Evolutionary conservation across 2,113 vertebrate genomes (phyloP).

Genomic region (Haplochromis burtoni): DNA sequence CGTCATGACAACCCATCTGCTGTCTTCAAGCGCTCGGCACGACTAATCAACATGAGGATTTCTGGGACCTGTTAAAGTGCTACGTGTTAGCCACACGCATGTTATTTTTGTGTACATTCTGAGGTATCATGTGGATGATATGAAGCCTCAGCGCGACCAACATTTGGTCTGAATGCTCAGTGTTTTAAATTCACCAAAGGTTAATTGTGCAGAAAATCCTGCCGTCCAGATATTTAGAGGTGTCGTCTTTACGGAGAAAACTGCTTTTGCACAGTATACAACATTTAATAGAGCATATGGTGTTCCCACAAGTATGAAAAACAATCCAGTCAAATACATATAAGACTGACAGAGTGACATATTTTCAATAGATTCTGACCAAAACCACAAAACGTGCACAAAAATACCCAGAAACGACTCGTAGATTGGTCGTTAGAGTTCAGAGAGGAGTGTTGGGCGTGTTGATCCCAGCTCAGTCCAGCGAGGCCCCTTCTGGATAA

Average conservation of each 20-base stretch:
- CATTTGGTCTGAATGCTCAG: not conserved
- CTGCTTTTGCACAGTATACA: not conserved
- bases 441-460: no score
- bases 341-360: conserved; percentile 15
- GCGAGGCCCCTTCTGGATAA: not conserved
- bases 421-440: not conserved
- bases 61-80: not conserved
- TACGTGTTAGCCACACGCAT: not conserved
- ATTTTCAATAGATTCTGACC: not conserved
- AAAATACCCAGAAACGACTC: not conserved
- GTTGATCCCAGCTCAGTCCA: not conserved
- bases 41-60: not conserved
- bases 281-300: conserved; percentile 28
- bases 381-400: not conserved
- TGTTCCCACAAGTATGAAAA: conserved; percentile 8
- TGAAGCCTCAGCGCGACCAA: not conserved
- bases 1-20: conserved; percentile 4
- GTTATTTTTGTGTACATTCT: not conserved
- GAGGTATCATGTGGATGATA: not conserved
- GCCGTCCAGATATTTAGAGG: not conserved
- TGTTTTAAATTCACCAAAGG: not conserved
- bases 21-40: not conserved
- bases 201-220: not conserved
- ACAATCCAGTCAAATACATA: not conserved
- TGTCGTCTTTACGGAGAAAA: not conserved